These are phyloP conservation scores for Phrynocephalus forsythii DNA, from an alignment of 2,797 vertebrate species.

Conservation along the genomic window DNA sequence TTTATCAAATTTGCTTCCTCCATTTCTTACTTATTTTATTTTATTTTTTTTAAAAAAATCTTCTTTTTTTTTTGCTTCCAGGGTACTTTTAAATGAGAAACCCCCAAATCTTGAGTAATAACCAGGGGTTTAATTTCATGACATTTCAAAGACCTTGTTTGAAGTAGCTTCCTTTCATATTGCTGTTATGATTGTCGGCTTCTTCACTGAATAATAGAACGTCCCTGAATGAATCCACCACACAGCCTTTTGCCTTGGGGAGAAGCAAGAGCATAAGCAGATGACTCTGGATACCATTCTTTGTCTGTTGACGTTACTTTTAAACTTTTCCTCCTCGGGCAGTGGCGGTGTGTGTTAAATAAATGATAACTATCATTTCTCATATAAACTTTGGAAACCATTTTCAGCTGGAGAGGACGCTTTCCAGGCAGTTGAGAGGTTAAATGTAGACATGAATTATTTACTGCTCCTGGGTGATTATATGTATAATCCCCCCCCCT, in stretches of 20 bases:
- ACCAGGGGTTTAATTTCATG: slow-evolving; percentile 72
- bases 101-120: slow-evolving; percentile 72
- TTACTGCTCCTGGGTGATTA: slow-evolving; percentile 45
- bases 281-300: slow-evolving; percentile 81
- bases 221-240: slow-evolving; percentile 77
- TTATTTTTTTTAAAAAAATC: slow-evolving; percentile 48
- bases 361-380: slow-evolving; percentile 83
- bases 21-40: too few relatives aligned
- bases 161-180: slow-evolving; percentile 63
- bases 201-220: slow-evolving; percentile 74
- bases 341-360: slow-evolving; percentile 78
- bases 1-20: slow-evolving; percentile 50
- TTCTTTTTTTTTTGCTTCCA: slow-evolving; percentile 64
- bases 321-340: slow-evolving; percentile 77
- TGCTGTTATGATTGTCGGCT: slow-evolving; percentile 68
- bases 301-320: slow-evolving; percentile 88
- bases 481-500: rapidly evolving
- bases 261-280: slow-evolving; percentile 79
- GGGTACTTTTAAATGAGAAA: slow-evolving; percentile 77
- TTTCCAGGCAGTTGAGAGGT: slow-evolving; percentile 73
- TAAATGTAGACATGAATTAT: slow-evolving; percentile 73
- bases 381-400: slow-evolving; percentile 52
- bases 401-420: slow-evolving; percentile 61
- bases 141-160: slow-evolving; percentile 64
- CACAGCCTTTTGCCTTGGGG: slow-evolving; percentile 79